Evolutionary conservation across 2,797 vertebrate genomes (phyloP), one percentile per base, ranked within the genome.

Genomic region (Pipistrellus kuhlii): DNA sequence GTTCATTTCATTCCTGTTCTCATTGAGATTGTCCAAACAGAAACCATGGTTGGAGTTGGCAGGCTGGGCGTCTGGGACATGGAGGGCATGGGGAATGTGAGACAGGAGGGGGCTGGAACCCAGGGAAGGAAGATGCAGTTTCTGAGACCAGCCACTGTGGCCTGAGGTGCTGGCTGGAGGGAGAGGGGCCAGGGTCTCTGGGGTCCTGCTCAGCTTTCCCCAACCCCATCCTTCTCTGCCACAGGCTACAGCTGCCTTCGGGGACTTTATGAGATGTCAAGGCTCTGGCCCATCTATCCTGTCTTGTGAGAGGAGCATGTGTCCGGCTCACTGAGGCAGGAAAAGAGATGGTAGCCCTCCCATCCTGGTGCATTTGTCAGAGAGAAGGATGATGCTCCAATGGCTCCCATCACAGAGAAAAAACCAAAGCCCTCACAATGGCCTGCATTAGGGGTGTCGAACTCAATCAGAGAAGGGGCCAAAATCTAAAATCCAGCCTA

Each of bases 201-300:
- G 27, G 53, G 11, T 25, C 23, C 18, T 0, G 1, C 71, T 69
- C 13, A 20, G 66, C n/a, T 23, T 35, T 64, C 68, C 68, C 13
- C 0, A 1, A 1, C 6, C 38, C 12, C 7, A 5, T 38, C 2
- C 68, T 51, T 41, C 15, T 44, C 55, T 23, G 6, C 15, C 1
- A 44, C 32, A 27, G n/a, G n/a, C 66, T 38, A n/a, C 6, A 9
- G n/a, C 53, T 82, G n/a, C 68, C 30, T 41, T 4, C 14, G 32
- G 0, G 27, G n/a, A 8, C 25, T 30, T 69, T 57, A 32, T 14
- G n/a, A 59, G 27, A 72, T 20, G 27, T 53, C 66, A 13, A 14
- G 46, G 27, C 51, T 25, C 48, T 41, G 48, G 30, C 11, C 18
- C 44, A 27, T n/a, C 59, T 5, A 3, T 53, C 57, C 57, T 71